Base-by-base conservation (phyloP, 1,140 invertebrate species). In the Zaprionus davidi region DNA sequence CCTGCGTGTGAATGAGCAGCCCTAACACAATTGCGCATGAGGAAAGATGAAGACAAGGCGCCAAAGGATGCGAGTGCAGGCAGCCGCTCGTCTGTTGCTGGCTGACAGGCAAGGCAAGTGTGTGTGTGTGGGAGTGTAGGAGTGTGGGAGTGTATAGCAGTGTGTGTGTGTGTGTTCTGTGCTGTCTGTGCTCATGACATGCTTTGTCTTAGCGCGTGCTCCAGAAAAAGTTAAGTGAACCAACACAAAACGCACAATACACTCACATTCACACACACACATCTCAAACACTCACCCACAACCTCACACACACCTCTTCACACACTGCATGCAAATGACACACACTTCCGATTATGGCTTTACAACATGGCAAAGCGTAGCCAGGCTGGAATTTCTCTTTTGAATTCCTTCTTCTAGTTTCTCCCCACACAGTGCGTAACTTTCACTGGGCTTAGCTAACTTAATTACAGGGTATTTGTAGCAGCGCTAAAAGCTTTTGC, bases 161-260 rank as follows among this genome's bases (percentile, higher is more conserved):
- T 44, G 41, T 17, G 7, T 17, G 15, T 2, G 6, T 44, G n/a
- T 44, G n/a, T 44, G 41, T 2, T 1, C 44, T 53, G 53, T 34
- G 56, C 26, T 49, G 66, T 34, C 56, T 69, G 31, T 69, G 58
- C 36, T 34, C 60, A 22, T 86, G 77, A 87, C 80, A 86, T 71
- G 70, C 80, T 74, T 86, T 77, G 74, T 59, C 80, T 82, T 79
- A 66, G 46, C 41, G 55, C 56, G 58, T 84, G 84, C 77, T 87
- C 72, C 73, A 79, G 60, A 85, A 87, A 86, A 87, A 78, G 73
- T 82, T 71, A 66, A 71, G 17, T 71, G 59, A 76, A 57, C 49
- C 66, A 62, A 34, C 46, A 69, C 53, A 49, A 46, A 46, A n/a
- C 51, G 49, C 63, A 71, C n/a, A 44, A 44, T n/a, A 12, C 22